Base-by-base conservation (phyloP, 2,888 invertebrate species). In the Halocaridina rubra region DNA sequence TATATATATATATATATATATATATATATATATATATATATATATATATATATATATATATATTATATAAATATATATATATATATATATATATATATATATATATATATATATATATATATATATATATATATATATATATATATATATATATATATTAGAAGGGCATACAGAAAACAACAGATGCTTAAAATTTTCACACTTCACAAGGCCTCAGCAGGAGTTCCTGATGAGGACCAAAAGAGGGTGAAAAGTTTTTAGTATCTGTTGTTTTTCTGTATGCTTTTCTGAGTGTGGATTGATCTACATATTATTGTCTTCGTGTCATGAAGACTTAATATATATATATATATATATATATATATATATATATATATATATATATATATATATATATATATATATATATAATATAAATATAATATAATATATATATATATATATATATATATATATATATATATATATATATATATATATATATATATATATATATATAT, bases 71-170 rank as follows among this genome's bases (percentile, higher is more conserved):
- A 16, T 19, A 61, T 19, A 16, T 61, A 22, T 61, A 61, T 61
- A 19, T 61, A 61, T 19, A 19, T 22, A 61, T 61, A 16, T 61
- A 22, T 61, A 61, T 19, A 16, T 19, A 16, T n/a, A 61, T 16
- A 22, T 19, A 61, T 16, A 19, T 19, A 61, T 19, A 16, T 19
- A 61, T 19, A 61, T 61, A 16, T 67, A 64, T 64, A 78, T 64
- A 64, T 64, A 78, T 64, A 78, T 64, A 78, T 64, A 78, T 64
- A 78, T 64, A 78, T 64, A 78, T 64, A 78, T 64, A 78, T 64
- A 78, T 78, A 78, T 64, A 78, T 64, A 78, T 64, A 78, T 64
- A 78, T 64, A 78, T 64, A 78, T 67, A 10, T 67, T 16, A 64
- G 3, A 13, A 64, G 27, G 4, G 22, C 2, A 22, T 13, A 22